Percentiles rank a stretch among this genome's conserved stretches.
These are phyloP conservation scores for Stegodyphus dumicola DNA, from an alignment of 1,140 invertebrate genomes.

Conservation along the genomic window DNA sequence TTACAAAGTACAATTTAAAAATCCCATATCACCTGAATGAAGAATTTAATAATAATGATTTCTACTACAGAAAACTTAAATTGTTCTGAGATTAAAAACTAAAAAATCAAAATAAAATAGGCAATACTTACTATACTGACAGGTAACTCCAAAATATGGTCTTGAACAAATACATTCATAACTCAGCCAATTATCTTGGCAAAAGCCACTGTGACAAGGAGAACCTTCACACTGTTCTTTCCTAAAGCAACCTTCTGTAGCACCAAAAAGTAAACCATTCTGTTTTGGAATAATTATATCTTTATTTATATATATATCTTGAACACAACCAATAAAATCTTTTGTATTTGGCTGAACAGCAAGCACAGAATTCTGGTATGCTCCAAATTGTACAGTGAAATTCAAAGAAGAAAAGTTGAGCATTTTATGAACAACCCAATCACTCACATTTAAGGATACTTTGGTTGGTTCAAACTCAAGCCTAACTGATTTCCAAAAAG, in stretches of 20 bases:
- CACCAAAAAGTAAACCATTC: constrained; percentile 70
- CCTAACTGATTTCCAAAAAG: constrained; percentile 83
- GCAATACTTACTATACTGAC: constrained; percentile 81
- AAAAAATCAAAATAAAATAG: constrained; percentile 12
- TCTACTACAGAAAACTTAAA: too few relatives aligned
- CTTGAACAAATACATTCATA: constrained; percentile 63
- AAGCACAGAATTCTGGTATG: neutral
- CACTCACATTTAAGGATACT: constrained; percentile 43
- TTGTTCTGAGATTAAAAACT: neutral
- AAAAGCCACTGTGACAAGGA: constrained; percentile 79
- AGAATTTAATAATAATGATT: too few relatives aligned
- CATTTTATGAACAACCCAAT: constrained; percentile 24
- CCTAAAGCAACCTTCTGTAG: constrained; percentile 76
- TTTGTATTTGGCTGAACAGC: constrained; percentile 65
- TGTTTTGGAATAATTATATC: constrained; percentile 75
- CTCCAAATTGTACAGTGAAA: constrained; percentile 39
- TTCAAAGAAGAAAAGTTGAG: constrained; percentile 19
- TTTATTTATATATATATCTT: constrained; percentile 88
- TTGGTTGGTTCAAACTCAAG: constrained; percentile 79
- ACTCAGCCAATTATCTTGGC: constrained; percentile 74
- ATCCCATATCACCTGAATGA: too few relatives aligned
- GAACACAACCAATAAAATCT: constrained; percentile 89
- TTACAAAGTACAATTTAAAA: too few relatives aligned
- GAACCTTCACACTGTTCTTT: constrained; percentile 77
- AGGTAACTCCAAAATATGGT: constrained; percentile 76